Base-by-base conservation (phyloP, 2,113 vertebrate species). In the Aptenodytes forsteri region DNA sequence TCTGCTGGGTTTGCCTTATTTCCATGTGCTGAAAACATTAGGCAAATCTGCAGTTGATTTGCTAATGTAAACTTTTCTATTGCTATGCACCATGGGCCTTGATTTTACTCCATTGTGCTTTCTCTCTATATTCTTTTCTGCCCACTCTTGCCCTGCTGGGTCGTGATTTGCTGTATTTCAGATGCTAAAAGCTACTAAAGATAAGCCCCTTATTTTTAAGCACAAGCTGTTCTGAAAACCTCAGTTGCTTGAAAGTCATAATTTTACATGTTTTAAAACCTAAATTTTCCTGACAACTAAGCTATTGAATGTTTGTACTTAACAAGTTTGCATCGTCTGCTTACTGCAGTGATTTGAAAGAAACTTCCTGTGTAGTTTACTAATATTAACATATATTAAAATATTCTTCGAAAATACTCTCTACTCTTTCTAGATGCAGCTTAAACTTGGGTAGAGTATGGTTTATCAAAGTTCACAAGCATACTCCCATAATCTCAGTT, bases 21-120 rank as follows among this genome's bases (percentile, higher is more conserved):
- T 95, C 36, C 36, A 14, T 90, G 70, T 61, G 61, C 77, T 95
- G 81, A 46, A 94, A 85, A 89, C 66, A 78, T 78, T 54, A 93
- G 73, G 82, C 81, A 96, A 96, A 89, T 58, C 56, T 87, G 70
- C 70, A 87, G 65, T 70, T 46, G 32, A 72, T 96, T 96, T 97
- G 89, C 69, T 88, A 93, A 95, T 83, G 70, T 96, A 94, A 94
- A 96, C 84, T 91, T 93, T 72, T 76, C 81, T 91, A 50, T 90
- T 95, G 62, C 89, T 80, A 2, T 85, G 71, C 91, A 54, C 58
- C 26, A 6, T 54, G n/a, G 61, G 54, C 54, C 62, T 87, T 93
- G 83, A 83, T 93, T 95, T 95, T 70, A 42, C 20, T 95, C n/a
- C 20, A 42, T 77, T 96, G 89, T 96, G 13, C 44, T 82, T 91